Conservation (phyloP, 2,888 invertebrate genomes). For the Strigamia transsilvanica region DNA sequence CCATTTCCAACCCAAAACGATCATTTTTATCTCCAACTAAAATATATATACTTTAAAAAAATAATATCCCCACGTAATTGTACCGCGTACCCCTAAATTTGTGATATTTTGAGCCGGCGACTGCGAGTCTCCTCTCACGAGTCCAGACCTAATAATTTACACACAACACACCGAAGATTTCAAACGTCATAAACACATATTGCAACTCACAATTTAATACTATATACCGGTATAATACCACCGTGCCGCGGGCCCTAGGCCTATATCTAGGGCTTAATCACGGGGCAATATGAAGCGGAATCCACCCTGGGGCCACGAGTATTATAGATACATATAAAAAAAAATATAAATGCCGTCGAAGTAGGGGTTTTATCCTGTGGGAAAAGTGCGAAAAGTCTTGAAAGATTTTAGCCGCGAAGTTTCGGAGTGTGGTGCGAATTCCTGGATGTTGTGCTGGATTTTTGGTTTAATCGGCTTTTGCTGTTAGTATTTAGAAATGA, state of each 20-base stretch:
- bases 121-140: constrained; percentile 14
- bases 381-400: background rate
- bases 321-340: background rate
- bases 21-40: background rate
- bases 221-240: constrained; percentile 19
- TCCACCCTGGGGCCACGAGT: background rate
- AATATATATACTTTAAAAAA: background rate
- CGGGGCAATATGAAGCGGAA: constrained; percentile 29
- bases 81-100: background rate
- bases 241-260: background rate
- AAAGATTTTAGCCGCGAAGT: background rate
- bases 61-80: background rate
- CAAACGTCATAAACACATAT: constrained; percentile 38
- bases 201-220: constrained; percentile 27
- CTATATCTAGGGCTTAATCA: constrained; percentile 14
- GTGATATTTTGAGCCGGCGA: background rate
- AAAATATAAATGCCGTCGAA: background rate
- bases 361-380: constrained; percentile 13
- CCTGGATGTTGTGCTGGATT: too few species aligned
- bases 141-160: constrained; percentile 11
- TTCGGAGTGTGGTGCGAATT: background rate
- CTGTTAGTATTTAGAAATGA: too few species aligned
- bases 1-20: background rate
- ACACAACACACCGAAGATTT: background rate
- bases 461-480: too few species aligned